Evolutionary conservation across 1,140 invertebrate species (phyloP).

Genomic region (Phymorhynchus buccinoides): DNA sequence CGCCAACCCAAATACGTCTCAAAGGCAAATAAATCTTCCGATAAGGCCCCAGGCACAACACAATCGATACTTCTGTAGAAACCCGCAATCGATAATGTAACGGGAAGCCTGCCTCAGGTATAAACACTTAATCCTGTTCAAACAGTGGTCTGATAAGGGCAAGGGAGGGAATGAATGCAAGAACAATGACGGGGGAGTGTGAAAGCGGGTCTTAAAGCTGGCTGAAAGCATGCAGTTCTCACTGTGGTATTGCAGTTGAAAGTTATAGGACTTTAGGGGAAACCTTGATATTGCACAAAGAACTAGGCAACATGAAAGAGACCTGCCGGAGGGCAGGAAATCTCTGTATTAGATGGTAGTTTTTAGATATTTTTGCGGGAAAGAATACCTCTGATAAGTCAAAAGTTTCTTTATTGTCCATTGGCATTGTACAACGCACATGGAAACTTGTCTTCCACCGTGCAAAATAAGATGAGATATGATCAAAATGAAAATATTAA

Average conservation of each 20-base stretch:
- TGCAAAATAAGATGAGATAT: too few species aligned
- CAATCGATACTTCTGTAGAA: background rate
- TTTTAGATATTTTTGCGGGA: too few species aligned
- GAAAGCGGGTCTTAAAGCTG: background rate
- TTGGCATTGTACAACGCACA: too few species aligned
- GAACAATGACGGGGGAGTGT: background rate
- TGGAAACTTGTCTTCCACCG: too few species aligned
- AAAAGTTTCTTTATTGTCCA: too few species aligned
- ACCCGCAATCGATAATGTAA: too few species aligned
- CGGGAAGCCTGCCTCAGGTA: too few species aligned
- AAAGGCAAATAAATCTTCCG: background rate
- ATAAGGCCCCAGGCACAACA: slow-evolving; percentile 11
- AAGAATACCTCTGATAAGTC: too few species aligned
- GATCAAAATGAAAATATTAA: too few species aligned
- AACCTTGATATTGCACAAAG: background rate
- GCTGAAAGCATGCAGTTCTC: slow-evolving; percentile 19
- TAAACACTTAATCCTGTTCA: background rate
- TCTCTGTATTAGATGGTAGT: too few species aligned
- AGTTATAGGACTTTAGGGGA: background rate
- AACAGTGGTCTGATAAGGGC: background rate
- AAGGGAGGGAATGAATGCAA: background rate
- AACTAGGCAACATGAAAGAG: background rate
- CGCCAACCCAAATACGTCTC: background rate
- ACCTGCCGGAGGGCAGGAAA: background rate
- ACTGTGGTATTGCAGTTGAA: background rate